These are phyloP conservation scores for Sus cebifrons DNA, from an alignment of 2,797 vertebrate species.

Conservation along the genomic window DNA sequence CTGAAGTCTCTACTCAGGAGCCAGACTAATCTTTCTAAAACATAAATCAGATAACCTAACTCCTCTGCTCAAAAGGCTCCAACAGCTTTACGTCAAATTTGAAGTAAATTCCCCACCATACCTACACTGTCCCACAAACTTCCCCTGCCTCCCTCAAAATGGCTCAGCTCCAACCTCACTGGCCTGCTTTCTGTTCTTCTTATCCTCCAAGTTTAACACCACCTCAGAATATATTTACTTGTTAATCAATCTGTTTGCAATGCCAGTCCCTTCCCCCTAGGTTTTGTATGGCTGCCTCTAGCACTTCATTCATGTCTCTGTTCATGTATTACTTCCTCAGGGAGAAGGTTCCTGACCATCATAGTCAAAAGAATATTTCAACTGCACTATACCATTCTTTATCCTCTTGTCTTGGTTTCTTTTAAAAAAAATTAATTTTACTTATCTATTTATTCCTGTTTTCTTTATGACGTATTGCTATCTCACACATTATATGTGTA, in stretches of 20 bases:
- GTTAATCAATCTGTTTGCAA: constrained; percentile 20
- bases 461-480: neutral
- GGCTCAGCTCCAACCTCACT: neutral
- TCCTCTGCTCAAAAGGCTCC: neutral
- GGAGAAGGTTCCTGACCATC: neutral
- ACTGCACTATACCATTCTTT: neutral
- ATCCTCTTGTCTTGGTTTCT: neutral
- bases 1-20: constrained; percentile 3
- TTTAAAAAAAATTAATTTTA: too few species aligned
- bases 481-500: neutral
- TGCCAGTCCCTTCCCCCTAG: neutral
- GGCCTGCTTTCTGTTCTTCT: constrained; percentile 22
- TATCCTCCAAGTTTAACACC: neutral
- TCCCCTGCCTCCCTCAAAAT: neutral
- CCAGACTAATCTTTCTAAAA: neutral
- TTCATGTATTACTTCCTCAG: neutral
- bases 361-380: neutral
- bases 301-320: neutral
- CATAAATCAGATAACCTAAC: constrained; percentile 7
- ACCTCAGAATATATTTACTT: neutral
- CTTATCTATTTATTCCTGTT: neutral
- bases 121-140: neutral
- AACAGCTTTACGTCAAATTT: neutral
- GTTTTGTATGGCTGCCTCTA: neutral
- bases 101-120: neutral